These are phyloP conservation scores for Diadegma fenestrale DNA, from an alignment of 2,888 invertebrate species.

Conservation along the genomic window DNA sequence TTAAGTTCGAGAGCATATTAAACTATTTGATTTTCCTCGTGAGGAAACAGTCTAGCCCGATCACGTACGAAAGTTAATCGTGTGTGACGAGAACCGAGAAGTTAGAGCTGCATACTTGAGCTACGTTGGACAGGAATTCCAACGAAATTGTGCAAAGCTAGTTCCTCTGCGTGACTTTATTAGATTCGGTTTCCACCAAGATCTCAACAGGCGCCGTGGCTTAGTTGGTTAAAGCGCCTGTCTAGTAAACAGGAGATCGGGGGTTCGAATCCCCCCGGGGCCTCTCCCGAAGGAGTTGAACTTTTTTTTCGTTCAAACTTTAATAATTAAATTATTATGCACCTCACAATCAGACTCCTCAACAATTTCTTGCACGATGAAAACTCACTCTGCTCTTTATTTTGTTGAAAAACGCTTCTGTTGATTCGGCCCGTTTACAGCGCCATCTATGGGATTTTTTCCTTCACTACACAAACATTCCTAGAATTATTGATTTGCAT, in stretches of 20 bases:
- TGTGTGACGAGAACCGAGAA: conserved; percentile 34
- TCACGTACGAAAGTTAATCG: conserved; percentile 11
- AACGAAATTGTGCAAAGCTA: neutral
- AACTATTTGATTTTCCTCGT: conserved; percentile 17
- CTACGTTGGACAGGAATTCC: neutral
- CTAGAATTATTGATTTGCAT: neutral
- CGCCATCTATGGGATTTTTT: neutral
- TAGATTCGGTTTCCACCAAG: neutral
- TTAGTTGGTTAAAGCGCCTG: conserved; percentile 93
- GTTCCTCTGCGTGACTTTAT: neutral
- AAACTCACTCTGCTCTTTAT: neutral
- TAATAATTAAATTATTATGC: neutral
- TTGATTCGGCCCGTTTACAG: neutral
- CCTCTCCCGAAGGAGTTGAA: conserved; percentile 12
- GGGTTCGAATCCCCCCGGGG: conserved; percentile 89
- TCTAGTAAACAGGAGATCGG: conserved; percentile 90
- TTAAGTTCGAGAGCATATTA: conserved; percentile 1
- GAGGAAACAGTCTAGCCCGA: conserved; percentile 5
- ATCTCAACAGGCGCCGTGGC: conserved; percentile 87
- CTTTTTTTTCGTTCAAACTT: conserved; percentile 22
- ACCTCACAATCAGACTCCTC: neutral
- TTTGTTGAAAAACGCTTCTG: neutral
- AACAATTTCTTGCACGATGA: neutral
- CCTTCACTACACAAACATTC: neutral
- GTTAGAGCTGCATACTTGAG: neutral